Percentiles rank a stretch among this genome's conserved stretches.
phyloP scores from a whole-genome alignment of 2,113 vertebrate genomes.

The Xiphias gladius region DNA sequence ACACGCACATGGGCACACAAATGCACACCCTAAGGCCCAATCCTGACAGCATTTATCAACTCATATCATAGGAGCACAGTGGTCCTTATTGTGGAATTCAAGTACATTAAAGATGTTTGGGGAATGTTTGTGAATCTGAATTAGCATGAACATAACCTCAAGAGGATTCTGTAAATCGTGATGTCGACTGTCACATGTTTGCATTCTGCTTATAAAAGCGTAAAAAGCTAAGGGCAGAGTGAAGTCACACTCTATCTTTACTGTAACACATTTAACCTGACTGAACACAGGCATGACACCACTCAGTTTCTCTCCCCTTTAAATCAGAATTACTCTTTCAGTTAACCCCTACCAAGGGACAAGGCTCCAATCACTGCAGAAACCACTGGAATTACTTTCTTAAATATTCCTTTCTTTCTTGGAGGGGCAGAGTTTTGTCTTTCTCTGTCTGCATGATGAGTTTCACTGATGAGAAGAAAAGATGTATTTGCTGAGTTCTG shows the following conservation, averaged over 20 bases:
- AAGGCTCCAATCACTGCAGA: conserved; percentile 54
- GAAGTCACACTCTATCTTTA: conserved; percentile 29
- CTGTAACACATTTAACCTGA: conserved; percentile 36
- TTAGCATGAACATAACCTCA: not conserved
- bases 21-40: conserved; percentile 53
- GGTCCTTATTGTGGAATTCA: conserved; percentile 34
- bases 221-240: conserved; percentile 1
- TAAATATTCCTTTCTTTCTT: conserved; percentile 54
- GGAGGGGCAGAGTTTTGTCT: conserved; percentile 17
- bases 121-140: conserved; percentile 13
- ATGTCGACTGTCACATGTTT: not conserved
- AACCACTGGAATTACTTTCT: conserved; percentile 52
- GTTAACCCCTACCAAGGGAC: conserved; percentile 51
- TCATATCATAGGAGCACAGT: conserved; percentile 51
- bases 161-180: conserved; percentile 7
- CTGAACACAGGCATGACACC: conserved; percentile 48
- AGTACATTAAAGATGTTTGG: conserved; percentile 24
- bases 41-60: conserved; percentile 77
- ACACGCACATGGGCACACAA: conserved; percentile 7
- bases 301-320: conserved; percentile 35
- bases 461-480: conserved; percentile 56
- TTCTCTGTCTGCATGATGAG: conserved; percentile 16
- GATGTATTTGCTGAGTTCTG: conserved; percentile 32
- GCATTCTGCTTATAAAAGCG: not conserved
- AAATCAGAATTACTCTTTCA: conserved; percentile 62